Conservation (phyloP, 2,888 invertebrate genomes). For the Chorisops tibialis region DNA sequence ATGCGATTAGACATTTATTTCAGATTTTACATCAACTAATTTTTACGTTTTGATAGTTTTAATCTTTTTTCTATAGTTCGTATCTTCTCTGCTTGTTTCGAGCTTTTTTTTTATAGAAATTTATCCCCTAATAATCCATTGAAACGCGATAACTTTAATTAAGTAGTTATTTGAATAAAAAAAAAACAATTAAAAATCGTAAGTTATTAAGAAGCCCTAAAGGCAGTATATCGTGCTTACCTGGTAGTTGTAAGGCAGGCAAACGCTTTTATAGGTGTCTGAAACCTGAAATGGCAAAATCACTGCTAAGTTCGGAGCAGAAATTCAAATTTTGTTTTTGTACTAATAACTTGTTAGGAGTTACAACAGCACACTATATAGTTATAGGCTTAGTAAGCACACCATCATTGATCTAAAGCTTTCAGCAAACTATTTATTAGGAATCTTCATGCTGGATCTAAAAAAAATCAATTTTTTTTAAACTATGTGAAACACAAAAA, state of each 20-base stretch:
- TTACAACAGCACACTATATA: neutral
- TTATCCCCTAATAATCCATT: too few species aligned
- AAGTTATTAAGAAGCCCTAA: constrained; percentile 6
- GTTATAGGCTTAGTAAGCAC: constrained; percentile 12
- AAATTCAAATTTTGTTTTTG: neutral
- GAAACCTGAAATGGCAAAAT: constrained; percentile 49
- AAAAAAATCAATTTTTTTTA: neutral
- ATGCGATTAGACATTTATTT: too few species aligned
- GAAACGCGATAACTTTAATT: too few species aligned
- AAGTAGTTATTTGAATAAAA: too few species aligned
- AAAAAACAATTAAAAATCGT: too few species aligned
- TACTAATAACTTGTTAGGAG: too few species aligned
- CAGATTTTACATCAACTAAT: too few species aligned
- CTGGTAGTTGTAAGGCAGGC: constrained; percentile 53
- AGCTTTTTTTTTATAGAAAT: too few species aligned
- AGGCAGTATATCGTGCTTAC: constrained; percentile 41
- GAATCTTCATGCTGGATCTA: constrained; percentile 10
- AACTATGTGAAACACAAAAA: too few species aligned
- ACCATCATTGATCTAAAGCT: constrained; percentile 12
- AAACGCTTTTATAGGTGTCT: constrained; percentile 52
- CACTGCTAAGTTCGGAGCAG: constrained; percentile 30
- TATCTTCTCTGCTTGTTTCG: too few species aligned
- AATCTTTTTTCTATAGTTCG: too few species aligned
- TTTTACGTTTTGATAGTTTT: too few species aligned
- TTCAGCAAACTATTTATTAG: constrained; percentile 16